Conservation (phyloP, 2,797 vertebrate species). For the Chanos chanos region DNA sequence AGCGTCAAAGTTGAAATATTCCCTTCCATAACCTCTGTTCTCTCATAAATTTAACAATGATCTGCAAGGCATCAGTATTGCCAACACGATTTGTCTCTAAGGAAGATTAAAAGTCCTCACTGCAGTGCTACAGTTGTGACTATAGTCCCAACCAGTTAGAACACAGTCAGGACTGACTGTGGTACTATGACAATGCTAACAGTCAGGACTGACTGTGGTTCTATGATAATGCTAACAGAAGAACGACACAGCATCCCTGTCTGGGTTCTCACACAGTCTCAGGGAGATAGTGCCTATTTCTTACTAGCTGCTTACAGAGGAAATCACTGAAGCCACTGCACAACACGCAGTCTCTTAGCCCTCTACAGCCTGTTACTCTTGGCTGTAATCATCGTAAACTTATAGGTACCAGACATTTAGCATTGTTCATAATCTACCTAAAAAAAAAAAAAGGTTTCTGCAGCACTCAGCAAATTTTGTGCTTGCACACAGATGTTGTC, state of each 20-base stretch:
- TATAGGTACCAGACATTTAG: no score
- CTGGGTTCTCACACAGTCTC: no score
- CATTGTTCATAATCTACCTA: constrained; percentile 15
- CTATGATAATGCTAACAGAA: no score
- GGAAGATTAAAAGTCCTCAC: constrained; percentile 27
- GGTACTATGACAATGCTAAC: constrained; percentile 28
- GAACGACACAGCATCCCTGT: no score
- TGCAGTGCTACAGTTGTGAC: constrained; percentile 35
- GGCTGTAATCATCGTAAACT: no score
- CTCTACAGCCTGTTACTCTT: no score
- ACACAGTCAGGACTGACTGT: constrained; percentile 2
- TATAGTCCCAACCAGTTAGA: constrained; percentile 28
- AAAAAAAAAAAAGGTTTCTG: constrained; percentile 2
- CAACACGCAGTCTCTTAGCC: no score
- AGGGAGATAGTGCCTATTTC: no score
- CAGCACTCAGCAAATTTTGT: neutral
- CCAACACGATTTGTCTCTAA: constrained; percentile 27
- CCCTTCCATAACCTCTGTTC: constrained; percentile 14
- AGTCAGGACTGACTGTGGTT: neutral
- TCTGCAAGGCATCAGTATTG: constrained; percentile 54
- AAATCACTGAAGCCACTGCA: no score
- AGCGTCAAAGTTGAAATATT: constrained; percentile 62
- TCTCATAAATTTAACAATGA: constrained; percentile 49
- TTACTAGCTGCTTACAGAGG: no score
- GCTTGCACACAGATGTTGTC: constrained; percentile 19